Evolutionary conservation across 1,140 invertebrate genomes (phyloP), one percentile per base, ranked within the genome.

Genomic region (Aethina tumida): DNA sequence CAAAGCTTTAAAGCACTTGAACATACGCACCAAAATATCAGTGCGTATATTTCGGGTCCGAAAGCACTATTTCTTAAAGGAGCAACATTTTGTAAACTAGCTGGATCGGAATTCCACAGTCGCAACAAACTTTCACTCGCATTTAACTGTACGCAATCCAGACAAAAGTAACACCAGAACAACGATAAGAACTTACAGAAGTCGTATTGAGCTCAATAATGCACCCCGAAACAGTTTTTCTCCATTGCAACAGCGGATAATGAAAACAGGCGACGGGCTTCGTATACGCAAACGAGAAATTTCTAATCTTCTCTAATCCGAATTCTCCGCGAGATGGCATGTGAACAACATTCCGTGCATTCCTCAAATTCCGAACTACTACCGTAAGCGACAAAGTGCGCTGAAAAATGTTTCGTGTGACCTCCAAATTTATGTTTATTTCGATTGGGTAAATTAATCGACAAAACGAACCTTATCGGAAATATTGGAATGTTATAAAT

Each of bases 301-400:
- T 35, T 39, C 35, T 12, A 29, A 18, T 9, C 41, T 19, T 14
- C 40, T 35, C 15, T 10, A 35, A 36, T 32, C 16, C 14, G 25
- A 36, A 45, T 41, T 37, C 43, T 42, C 39, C 43, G 43, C 22
- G 17, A 45, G 43, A 45, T 45, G 43, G 43, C 43, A 35, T 21
- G 9, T 21, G 13, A 34, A 14, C 29, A 33, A 41, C 29, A 35
- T 41, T 24, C 21, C 21, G 21, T 24, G 6, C 21, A 7, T 24
- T 24, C 21, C 6, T n/a, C n/a, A 24, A 24, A 24, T 24, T 24
- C 21, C 21, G 21, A 6, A n/a, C 21, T n/a, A 24, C 21, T 24
- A 24, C 6, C n/a, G n/a, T n/a, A n/a, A n/a, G n/a, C n/a, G n/a
- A n/a, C n/a, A n/a, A n/a, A n/a, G n/a, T n/a, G n/a, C n/a, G 35